Percentiles rank a stretch among this genome's conserved stretches.
phyloP scores from a whole-genome alignment of 2,113 vertebrate genomes.

The pig (Sus scrofa) region T2T-Sscrofa CM000829.6:23809501-23810000 shows the following conservation, averaged over 20 bases:
- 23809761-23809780: background rate
- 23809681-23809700: background rate
- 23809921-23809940: background rate
- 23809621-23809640: no score
- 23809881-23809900: background rate
- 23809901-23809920: background rate
- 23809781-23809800: background rate
- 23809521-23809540: no score
- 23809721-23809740: background rate
- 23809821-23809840: background rate
- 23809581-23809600: no score
- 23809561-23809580: no score
- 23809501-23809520: no score
- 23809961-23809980: background rate
- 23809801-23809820: background rate
- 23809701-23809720: accelerated
- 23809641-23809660: no score
- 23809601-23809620: no score
- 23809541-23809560: no score
- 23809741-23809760: background rate
- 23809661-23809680: background rate
- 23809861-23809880: background rate
- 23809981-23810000: background rate
- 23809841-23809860: background rate
- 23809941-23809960: background rate